phyloP scores from a whole-genome alignment of 2,797 vertebrate species.

The Paratrypauchen microcephalus region DNA sequence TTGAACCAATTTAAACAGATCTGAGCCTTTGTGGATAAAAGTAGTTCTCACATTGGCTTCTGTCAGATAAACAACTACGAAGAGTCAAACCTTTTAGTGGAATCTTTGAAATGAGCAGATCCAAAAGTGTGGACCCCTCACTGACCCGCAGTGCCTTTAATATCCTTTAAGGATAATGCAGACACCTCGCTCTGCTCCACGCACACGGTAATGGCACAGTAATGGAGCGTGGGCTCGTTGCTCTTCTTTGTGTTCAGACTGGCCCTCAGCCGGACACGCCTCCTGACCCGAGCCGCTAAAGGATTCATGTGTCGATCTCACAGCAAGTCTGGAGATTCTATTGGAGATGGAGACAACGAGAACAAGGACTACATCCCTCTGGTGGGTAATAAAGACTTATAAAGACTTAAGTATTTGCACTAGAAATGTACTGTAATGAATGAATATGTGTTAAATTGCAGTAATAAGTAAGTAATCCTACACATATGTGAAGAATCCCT shows the following conservation, averaged over 20 bases:
- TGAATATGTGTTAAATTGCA: too few species aligned
- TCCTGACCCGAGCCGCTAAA: conserved; percentile 86
- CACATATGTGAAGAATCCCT: too few species aligned
- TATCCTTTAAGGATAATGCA: background rate
- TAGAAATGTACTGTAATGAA: too few species aligned
- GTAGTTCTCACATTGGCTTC: too few species aligned
- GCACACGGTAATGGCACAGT: background rate
- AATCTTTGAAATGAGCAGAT: too few species aligned
- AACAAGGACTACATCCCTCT: conserved; percentile 90
- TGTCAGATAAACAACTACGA: too few species aligned
- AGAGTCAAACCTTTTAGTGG: too few species aligned
- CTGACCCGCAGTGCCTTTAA: background rate
- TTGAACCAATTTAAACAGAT: too few species aligned
- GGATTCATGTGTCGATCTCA: conserved; percentile 89
- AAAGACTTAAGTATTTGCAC: background rate
- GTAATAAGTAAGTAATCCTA: too few species aligned
- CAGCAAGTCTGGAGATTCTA: conserved; percentile 77
- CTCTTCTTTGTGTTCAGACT: conserved; percentile 72
- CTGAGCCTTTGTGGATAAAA: too few species aligned
- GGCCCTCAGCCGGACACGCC: conserved; percentile 85
- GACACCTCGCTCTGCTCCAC: too few species aligned
- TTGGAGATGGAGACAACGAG: conserved; percentile 78
- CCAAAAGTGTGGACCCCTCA: too few species aligned
- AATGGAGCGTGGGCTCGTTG: conserved; percentile 3
- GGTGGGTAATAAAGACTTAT: conserved; percentile 76